Conservation (phyloP, 2,797 vertebrate genomes). For the Falco naumanni region DNA sequence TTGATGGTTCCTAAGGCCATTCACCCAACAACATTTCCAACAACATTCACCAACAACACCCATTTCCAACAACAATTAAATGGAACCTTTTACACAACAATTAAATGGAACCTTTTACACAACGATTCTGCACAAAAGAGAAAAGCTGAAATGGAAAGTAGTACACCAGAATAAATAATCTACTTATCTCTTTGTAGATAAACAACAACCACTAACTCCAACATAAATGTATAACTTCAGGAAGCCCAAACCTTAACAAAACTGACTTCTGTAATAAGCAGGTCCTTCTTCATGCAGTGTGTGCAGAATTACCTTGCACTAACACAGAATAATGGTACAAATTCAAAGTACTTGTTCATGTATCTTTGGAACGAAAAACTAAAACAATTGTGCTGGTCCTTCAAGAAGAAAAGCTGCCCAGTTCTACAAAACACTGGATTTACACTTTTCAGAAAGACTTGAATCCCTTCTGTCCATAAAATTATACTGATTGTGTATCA, state of each 20-base stretch:
- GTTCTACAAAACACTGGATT: not conserved
- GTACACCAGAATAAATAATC: not conserved
- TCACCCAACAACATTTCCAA: not conserved
- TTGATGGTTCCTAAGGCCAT: not conserved
- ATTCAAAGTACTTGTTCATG: not conserved
- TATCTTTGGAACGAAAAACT: not conserved
- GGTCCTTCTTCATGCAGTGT: not conserved
- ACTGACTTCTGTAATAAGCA: fast-evolving
- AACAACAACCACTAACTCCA: not conserved
- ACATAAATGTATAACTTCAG: not conserved
- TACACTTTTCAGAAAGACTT: not conserved
- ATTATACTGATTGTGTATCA: not conserved
- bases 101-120: not conserved
- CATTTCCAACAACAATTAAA: not conserved
- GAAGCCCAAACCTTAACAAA: not conserved
- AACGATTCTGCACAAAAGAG: not conserved
- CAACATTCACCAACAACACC: not conserved
- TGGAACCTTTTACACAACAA: not conserved
- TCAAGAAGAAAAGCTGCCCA: not conserved
- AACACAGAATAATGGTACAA: not conserved
- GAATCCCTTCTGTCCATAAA: not conserved
- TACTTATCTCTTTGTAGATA: not conserved
- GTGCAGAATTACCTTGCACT: not conserved
- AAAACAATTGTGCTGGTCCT: not conserved
- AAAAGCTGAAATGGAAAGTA: not conserved